Evolutionary conservation across 2,113 vertebrate genomes (phyloP), one percentile per base, ranked within the genome.

Genomic region (Solea senegalensis): DNA sequence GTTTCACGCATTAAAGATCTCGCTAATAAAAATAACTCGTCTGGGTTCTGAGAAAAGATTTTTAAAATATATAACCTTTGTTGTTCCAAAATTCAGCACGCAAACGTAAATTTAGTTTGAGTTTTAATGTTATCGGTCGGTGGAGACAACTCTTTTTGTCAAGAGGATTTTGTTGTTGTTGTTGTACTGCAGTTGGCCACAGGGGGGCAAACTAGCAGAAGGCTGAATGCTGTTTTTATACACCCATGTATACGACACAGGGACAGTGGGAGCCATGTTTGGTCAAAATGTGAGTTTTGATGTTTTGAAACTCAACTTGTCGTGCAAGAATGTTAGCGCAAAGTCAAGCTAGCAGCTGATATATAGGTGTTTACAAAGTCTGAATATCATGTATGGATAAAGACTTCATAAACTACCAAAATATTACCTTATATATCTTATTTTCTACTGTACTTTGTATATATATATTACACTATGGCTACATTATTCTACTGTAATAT

Each of bases 401-500:
- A 76, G 28, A 68, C 46, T 65, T 59, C 8, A 76, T 48, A 81
- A 54, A 77, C 60, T 79, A 70, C 45, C 52, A 79, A 81, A 73
- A 79, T 79, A 79, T 81, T 46, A 65, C 61, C 28, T 46, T 77
- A 66, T 83, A 69, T 46, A 80, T 56, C 27, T 58, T 34, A 74
- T 61, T 34, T 49, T 81, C 49, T 83, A 73, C 46, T 72, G 66
- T 68, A 72, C 65, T 86, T 69, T 55, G 9, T 61, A 61, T 52
- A 41, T 71, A 80, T 86, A 26, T 48, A 14, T 74, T 74, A 79
- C 82, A 83, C 65, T 69, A 77, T 77, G 81, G 87, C 84, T 81
- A 89, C 87, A 88, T 78, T 15, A 77, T 76, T 80, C 46, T 75
- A 84, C 26, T 39, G 68, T 80, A 85, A 83, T 75, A 83, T 81